Conservation (phyloP, 2,797 vertebrate genomes). For the Myotis myotis region DNA sequence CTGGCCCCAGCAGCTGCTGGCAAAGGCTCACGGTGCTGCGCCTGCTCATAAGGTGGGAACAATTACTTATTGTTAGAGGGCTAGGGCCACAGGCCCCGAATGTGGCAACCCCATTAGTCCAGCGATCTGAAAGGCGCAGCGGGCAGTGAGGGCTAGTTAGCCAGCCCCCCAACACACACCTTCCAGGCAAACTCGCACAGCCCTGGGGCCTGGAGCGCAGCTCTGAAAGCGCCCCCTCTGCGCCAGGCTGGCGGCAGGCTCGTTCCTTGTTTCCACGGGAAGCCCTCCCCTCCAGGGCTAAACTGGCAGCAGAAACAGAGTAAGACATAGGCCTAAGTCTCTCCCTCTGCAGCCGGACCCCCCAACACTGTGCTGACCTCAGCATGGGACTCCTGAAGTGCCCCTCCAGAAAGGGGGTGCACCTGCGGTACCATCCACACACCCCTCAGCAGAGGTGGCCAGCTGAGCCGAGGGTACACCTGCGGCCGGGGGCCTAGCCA, state of each 20-base stretch:
- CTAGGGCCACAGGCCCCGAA: slow-evolving; percentile 49
- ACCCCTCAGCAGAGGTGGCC: neutral
- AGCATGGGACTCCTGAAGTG: neutral
- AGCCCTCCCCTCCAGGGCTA: accelerated
- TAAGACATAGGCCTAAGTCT: neutral
- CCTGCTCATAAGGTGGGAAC: slow-evolving; percentile 47
- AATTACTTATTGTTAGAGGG: slow-evolving; percentile 69
- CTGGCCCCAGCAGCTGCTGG: slow-evolving; percentile 11
- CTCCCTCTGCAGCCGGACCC: neutral
- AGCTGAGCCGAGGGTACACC: neutral
- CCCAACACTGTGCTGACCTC: neutral
- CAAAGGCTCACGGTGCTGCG: neutral
- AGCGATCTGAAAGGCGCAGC: slow-evolving; percentile 51
- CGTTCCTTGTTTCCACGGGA: neutral
- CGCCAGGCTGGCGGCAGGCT: neutral
- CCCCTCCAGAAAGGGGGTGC: neutral
- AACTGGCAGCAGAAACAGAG: neutral
- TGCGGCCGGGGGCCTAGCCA: neutral
- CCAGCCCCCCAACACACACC: slow-evolving; percentile 36
- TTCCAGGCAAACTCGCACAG: neutral
- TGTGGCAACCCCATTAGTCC: slow-evolving; percentile 59
- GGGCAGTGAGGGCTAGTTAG: neutral
- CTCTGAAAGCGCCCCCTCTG: neutral
- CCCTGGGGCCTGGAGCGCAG: neutral
- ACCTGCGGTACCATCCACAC: too few relatives aligned